Percentiles rank a stretch among this genome's conserved stretches.
Evolutionary conservation across 2,888 invertebrate genomes (phyloP).

Genomic region (Campoplex nolae): DNA sequence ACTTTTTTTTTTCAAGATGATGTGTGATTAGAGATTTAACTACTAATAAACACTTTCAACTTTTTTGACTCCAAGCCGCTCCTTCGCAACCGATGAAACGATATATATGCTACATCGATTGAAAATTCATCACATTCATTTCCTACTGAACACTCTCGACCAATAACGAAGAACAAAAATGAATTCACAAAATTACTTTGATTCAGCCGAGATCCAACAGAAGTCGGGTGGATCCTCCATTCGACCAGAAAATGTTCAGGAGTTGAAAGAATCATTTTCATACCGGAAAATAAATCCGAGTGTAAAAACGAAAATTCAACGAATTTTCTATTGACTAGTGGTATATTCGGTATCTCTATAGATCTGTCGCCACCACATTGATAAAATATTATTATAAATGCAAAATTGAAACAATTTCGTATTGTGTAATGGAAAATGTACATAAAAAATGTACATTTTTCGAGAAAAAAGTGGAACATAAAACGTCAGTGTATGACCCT

Average conservation of each 20-base stretch:
- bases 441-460: not conserved
- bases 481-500: not conserved
- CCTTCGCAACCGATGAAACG: not conserved
- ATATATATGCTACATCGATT: no score
- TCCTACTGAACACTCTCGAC: no score
- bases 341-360: not conserved
- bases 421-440: not conserved
- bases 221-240: not conserved
- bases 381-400: not conserved
- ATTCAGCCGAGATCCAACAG: not conserved
- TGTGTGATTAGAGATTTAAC: not conserved
- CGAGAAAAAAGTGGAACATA: not conserved
- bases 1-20: not conserved
- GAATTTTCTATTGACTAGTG: not conserved
- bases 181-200: not conserved
- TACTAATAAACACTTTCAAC: not conserved
- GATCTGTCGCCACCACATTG: not conserved
- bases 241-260: not conserved
- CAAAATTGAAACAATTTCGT: not conserved
- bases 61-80: not conserved
- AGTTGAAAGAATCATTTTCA: slow-evolving; percentile 10
- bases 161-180: not conserved
- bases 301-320: not conserved
- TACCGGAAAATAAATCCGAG: not conserved
- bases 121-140: no score